A percentile compares a stretch with the other conserved stretches of the same genome.
These are phyloP conservation scores for Crenichthys baileyi DNA, from an alignment of 2,797 vertebrate species.

Conservation along the genomic window DNA sequence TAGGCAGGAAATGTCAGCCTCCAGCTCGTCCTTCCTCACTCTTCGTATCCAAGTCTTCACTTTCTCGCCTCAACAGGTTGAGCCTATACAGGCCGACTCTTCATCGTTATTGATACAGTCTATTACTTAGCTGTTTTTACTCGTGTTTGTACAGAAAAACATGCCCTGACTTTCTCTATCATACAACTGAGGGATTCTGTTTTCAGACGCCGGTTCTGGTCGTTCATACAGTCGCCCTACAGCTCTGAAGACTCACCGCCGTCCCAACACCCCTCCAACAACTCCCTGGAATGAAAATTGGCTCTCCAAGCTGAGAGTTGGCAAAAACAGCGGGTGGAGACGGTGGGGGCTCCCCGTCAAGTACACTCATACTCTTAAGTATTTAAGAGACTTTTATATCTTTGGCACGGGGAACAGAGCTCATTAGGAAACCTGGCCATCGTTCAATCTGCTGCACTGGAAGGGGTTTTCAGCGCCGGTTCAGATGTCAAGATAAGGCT, in stretches of 20 bases:
- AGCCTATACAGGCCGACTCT: slow-evolving; percentile 2
- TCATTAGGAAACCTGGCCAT: slow-evolving; percentile 47
- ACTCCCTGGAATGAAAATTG: slow-evolving; percentile 54
- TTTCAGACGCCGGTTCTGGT: background rate
- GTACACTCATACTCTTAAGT: slow-evolving; percentile 59
- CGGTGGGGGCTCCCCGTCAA: slow-evolving; percentile 33
- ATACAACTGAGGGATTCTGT: background rate
- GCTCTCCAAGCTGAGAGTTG: slow-evolving; percentile 29
- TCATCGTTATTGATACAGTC: slow-evolving; percentile 19
- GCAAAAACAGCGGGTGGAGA: slow-evolving; percentile 30
- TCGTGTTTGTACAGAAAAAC: background rate
- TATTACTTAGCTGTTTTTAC: slow-evolving; percentile 22
- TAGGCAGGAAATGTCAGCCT: slow-evolving; percentile 58
- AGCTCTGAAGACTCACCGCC: slow-evolving; percentile 13
- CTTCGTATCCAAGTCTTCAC: slow-evolving; percentile 17
- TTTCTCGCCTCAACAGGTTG: slow-evolving; percentile 16
- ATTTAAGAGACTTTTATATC: slow-evolving; percentile 62
- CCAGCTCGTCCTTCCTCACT: slow-evolving; percentile 19
- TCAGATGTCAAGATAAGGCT: slow-evolving; percentile 44
- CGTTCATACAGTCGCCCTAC: slow-evolving; percentile 40
- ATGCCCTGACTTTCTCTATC: background rate
- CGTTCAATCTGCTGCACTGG: slow-evolving; percentile 34
- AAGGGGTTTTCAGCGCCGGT: slow-evolving; percentile 32
- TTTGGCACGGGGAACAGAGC: slow-evolving; percentile 17
- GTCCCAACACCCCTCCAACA: slow-evolving; percentile 1